A percentile compares a stretch with the other conserved stretches of the same genome.
These are phyloP conservation scores for Psophia crepitans DNA, from an alignment of 2,113 vertebrate species.

Conservation along the genomic window DNA sequence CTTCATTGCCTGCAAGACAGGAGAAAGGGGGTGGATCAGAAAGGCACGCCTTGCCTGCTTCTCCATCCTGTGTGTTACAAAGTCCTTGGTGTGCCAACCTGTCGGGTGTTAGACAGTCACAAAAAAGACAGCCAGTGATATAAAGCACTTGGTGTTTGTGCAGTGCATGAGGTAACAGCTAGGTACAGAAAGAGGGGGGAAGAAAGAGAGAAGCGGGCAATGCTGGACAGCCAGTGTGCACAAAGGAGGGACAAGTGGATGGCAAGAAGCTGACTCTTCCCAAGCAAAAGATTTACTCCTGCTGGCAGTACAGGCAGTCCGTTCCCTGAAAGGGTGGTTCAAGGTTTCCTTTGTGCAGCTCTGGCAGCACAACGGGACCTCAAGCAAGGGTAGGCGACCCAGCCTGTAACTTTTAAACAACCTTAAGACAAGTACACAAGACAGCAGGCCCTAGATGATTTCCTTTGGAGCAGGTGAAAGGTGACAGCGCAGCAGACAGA, in stretches of 20 bases:
- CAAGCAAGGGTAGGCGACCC: neutral
- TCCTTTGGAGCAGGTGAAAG: neutral
- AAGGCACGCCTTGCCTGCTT: neutral
- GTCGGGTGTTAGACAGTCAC: neutral
- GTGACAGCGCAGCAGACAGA: neutral
- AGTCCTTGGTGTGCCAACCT: neutral
- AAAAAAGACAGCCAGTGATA: neutral
- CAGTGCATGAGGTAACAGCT: neutral
- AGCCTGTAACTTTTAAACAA: neutral
- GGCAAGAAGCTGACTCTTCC: neutral
- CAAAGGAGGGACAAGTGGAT: neutral
- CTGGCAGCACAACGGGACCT: neutral
- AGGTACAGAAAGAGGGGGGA: neutral
- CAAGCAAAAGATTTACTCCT: neutral
- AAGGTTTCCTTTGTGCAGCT: neutral
- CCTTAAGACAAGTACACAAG: neutral
- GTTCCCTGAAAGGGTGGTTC: neutral
- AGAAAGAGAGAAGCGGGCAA: neutral
- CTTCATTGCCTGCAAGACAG: slow-evolving; percentile 79
- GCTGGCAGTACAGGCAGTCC: neutral
- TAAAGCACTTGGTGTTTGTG: neutral
- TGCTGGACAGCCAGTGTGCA: neutral
- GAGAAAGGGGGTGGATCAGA: slow-evolving; percentile 27
- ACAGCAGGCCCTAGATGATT: neutral
- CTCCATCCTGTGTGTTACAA: neutral